Conservation (phyloP, 2,888 invertebrate species). For the Caenorhabditis japonica region DNA sequence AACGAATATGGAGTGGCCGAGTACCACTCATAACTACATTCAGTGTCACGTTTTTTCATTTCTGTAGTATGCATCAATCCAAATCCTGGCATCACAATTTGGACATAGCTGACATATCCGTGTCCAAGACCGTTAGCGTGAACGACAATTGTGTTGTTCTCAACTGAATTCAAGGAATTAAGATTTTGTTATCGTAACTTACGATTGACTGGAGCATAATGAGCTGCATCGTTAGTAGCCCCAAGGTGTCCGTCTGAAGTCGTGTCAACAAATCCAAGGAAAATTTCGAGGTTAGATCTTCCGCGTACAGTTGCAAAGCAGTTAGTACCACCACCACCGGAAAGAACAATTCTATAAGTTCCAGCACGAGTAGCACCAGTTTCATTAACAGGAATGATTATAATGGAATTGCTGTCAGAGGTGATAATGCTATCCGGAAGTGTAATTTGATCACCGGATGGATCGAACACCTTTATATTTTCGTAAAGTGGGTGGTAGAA, state of each 20-base stretch:
- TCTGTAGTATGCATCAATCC: constrained; percentile 61
- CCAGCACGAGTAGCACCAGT: constrained; percentile 61
- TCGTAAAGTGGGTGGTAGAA: constrained; percentile 55
- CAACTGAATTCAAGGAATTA: constrained; percentile 30
- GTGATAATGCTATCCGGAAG: constrained; percentile 59
- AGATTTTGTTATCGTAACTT: constrained; percentile 5
- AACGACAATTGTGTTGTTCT: constrained; percentile 60
- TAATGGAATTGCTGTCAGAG: constrained; percentile 62
- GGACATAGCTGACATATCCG: constrained; percentile 55
- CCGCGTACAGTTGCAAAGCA: constrained; percentile 63
- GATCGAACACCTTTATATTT: constrained; percentile 48
- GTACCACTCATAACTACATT: constrained; percentile 67
- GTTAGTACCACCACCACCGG: constrained; percentile 48
- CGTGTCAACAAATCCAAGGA: constrained; percentile 55
- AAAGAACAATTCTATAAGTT: constrained; percentile 50
- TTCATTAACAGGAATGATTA: constrained; percentile 60
- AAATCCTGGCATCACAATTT: constrained; percentile 52
- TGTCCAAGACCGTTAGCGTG: constrained; percentile 61
- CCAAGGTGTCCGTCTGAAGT: constrained; percentile 58
- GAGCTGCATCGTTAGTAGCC: constrained; percentile 64
- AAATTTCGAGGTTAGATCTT: constrained; percentile 61
- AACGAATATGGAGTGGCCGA: constrained; percentile 54
- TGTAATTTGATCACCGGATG: constrained; percentile 45
- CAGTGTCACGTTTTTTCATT: constrained; percentile 52
- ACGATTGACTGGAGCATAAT: constrained; percentile 61